A percentile compares a stretch with the other conserved stretches of the same genome.
These are phyloP conservation scores for Clarias gariepinus DNA, from an alignment of 2,113 vertebrate genomes.

Conservation along the genomic window DNA sequence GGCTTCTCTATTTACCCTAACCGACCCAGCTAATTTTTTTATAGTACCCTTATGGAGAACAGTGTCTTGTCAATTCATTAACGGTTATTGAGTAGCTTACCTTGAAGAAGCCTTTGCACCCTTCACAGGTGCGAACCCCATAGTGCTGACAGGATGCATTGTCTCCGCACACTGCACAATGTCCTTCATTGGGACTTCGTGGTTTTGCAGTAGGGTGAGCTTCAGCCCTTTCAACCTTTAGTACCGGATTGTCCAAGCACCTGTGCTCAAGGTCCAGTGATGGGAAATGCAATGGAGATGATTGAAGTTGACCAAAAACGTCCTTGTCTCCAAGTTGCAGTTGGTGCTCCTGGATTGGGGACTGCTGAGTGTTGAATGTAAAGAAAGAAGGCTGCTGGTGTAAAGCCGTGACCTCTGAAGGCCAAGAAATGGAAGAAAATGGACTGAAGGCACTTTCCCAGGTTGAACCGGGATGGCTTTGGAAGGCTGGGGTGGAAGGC, in stretches of 20 bases:
- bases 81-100: slow-evolving; percentile 64
- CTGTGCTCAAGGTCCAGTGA: slow-evolving; percentile 69
- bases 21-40: neutral
- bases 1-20: neutral
- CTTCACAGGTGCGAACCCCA: slow-evolving; percentile 94
- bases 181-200: slow-evolving; percentile 81
- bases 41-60: neutral
- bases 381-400: slow-evolving; percentile 78
- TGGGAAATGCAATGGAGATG: slow-evolving; percentile 59
- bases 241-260: slow-evolving; percentile 67
- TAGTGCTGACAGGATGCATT: slow-evolving; percentile 96
- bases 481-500: slow-evolving; percentile 83
- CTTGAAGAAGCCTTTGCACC: slow-evolving; percentile 98
- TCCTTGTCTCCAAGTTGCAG: slow-evolving; percentile 73
- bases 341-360: slow-evolving; percentile 68
- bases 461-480: slow-evolving; percentile 65
- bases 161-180: slow-evolving; percentile 93
- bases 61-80: neutral
- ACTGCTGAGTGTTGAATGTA: slow-evolving; percentile 73
- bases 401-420: slow-evolving; percentile 70
- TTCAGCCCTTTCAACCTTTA: slow-evolving; percentile 61
- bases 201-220: slow-evolving; percentile 72
- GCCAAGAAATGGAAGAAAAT: slow-evolving; percentile 80
- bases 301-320: slow-evolving; percentile 68
- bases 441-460: slow-evolving; percentile 88